These are phyloP conservation scores for Melanotaenia boesemani DNA, from an alignment of 2,797 vertebrate species.

Conservation along the genomic window DNA sequence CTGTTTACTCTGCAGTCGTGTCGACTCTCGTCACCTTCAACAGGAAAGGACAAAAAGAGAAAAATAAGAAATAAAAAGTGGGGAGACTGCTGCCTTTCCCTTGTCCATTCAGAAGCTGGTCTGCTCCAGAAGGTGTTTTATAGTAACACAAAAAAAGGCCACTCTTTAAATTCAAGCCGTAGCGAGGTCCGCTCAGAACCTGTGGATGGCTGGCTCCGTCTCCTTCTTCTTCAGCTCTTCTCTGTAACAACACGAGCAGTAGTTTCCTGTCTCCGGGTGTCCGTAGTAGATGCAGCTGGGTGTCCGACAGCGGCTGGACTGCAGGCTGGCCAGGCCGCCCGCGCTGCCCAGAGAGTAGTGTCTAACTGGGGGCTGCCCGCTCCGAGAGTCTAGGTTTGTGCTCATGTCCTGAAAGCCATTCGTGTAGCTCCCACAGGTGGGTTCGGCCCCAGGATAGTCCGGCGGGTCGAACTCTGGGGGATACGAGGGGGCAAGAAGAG, in stretches of 20 bases:
- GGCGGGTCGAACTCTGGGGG: constrained; percentile 77
- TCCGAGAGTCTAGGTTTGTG: constrained; percentile 75
- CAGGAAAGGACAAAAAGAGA: constrained; percentile 53
- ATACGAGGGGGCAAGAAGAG: constrained; percentile 76
- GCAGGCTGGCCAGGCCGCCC: constrained; percentile 74
- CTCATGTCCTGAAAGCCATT: constrained; percentile 88
- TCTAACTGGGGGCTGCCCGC: constrained; percentile 70
- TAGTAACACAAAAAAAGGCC: constrained; percentile 62
- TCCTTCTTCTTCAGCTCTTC: constrained; percentile 91
- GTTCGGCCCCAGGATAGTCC: constrained; percentile 70
- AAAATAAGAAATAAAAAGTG: background rate
- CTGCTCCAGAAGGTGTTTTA: constrained; percentile 10
- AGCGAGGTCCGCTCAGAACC: constrained; percentile 85
- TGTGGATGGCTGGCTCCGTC: constrained; percentile 85
- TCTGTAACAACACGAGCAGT: constrained; percentile 96
- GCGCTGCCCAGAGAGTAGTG: constrained; percentile 78
- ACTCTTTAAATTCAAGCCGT: constrained; percentile 48
- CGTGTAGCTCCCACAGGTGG: constrained; percentile 59
- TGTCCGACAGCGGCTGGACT: constrained; percentile 92
- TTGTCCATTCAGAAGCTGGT: constrained; percentile 34
- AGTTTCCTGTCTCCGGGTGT: constrained; percentile 95
- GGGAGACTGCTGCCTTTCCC: constrained; percentile 36
- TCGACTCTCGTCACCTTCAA: constrained; percentile 29
- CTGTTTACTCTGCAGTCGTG: constrained; percentile 23
- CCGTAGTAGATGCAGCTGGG: constrained; percentile 94